Percentiles rank a stretch among this genome's conserved stretches.
These are phyloP conservation scores for Neotragus pygmaeus DNA, from an alignment of 2,113 vertebrate species.

Conservation along the genomic window DNA sequence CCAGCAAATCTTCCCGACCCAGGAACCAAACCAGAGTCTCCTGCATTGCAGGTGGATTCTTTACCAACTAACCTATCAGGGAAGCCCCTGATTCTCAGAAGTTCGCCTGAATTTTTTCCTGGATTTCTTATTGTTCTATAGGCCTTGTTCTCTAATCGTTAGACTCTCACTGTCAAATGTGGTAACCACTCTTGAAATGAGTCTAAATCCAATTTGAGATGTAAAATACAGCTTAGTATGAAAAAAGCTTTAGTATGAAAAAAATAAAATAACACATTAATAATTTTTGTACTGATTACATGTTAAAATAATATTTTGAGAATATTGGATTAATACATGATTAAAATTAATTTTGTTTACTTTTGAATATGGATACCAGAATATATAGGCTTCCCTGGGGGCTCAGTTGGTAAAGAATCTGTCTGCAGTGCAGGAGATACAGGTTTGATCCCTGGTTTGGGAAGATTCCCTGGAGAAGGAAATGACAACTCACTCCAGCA, in stretches of 20 bases:
- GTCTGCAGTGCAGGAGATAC: background rate
- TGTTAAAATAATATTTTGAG: background rate
- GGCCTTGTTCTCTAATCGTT: background rate
- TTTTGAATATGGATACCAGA: background rate
- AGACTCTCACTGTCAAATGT: background rate
- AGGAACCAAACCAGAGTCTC: background rate
- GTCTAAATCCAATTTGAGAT: background rate
- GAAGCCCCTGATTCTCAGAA: background rate
- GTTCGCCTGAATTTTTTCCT: background rate
- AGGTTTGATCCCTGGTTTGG: background rate
- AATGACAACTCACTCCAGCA: background rate
- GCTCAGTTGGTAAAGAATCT: background rate
- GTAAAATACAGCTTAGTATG: background rate
- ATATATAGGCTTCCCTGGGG: background rate
- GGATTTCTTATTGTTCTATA: background rate
- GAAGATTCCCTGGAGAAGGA: background rate
- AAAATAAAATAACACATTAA: background rate
- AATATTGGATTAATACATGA: background rate
- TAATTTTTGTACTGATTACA: background rate
- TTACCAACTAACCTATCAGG: background rate
- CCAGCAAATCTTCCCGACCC: background rate
- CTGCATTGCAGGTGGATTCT: background rate
- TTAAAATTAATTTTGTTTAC: background rate
- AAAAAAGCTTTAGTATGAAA: background rate
- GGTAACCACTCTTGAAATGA: background rate